Conservation (phyloP, 2,113 vertebrate genomes). For the Amblyornis subalaris region DNA sequence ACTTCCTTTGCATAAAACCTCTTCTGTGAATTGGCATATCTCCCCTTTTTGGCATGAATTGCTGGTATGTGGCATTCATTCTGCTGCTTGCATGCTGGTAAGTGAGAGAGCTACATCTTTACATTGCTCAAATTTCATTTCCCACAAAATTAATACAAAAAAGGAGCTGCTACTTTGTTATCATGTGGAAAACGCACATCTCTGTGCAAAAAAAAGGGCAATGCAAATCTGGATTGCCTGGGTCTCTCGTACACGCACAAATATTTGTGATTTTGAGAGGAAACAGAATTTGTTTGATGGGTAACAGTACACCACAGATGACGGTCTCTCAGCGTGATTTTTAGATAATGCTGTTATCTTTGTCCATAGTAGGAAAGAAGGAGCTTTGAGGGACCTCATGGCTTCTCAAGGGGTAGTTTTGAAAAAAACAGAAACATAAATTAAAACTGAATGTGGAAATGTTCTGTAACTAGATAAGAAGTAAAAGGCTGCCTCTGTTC, state of each 20-base stretch:
- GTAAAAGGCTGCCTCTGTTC: background rate
- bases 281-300: background rate
- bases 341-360: background rate
- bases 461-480: background rate
- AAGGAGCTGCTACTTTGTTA: background rate
- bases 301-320: background rate
- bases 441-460: background rate
- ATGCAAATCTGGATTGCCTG: background rate
- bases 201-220: background rate
- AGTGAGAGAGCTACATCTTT: slow-evolving; percentile 15
- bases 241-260: background rate
- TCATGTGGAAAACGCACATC: background rate
- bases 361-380: background rate
- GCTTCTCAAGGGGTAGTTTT: background rate
- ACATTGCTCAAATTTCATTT: slow-evolving; percentile 8
- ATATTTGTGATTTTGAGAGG: slow-evolving; percentile 15
- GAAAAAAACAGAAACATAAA: background rate
- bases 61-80: slow-evolving; percentile 15
- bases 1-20: slow-evolving; percentile 21
- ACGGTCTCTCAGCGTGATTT: background rate
- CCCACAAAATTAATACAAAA: background rate
- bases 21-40: slow-evolving; percentile 32
- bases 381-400: background rate
- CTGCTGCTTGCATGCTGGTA: slow-evolving; percentile 1
- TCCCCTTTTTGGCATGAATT: background rate